These are phyloP conservation scores for Drosophila macrospina DNA, from an alignment of 2,888 invertebrate species.

Conservation along the genomic window DNA sequence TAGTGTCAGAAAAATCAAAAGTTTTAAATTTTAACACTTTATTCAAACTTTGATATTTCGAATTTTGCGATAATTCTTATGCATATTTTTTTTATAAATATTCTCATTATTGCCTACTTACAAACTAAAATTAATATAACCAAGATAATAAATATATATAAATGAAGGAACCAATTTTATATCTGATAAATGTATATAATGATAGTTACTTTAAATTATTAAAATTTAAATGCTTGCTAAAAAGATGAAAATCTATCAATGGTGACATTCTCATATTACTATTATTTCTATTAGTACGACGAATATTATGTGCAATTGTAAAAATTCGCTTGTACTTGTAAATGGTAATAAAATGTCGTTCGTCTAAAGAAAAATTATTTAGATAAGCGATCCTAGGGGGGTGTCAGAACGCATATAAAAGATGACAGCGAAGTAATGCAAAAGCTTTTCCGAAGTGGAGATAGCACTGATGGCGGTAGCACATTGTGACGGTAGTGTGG, in stretches of 20 bases:
- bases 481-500: too few species aligned
- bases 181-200: neutral
- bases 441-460: too few species aligned
- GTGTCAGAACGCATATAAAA: too few species aligned
- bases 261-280: conserved; percentile 4
- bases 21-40: conserved; percentile 40
- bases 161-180: conserved; percentile 36
- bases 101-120: conserved; percentile 23
- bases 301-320: neutral
- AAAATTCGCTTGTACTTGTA: neutral
- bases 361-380: too few species aligned
- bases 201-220: conserved; percentile 5
- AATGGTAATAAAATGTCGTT: neutral
- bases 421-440: too few species aligned
- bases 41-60: conserved; percentile 47
- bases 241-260: conserved; percentile 7
- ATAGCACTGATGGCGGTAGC: too few species aligned
- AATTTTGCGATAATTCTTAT: conserved; percentile 26
- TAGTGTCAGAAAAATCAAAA: neutral
- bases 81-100: conserved; percentile 31
- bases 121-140: conserved; percentile 21
- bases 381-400: too few species aligned
- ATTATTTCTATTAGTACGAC: neutral
- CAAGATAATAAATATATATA: conserved; percentile 23
- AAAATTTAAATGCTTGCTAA: neutral